These are phyloP conservation scores for Aythya baeri DNA, from an alignment of 2,113 vertebrate genomes.

Conservation along the genomic window DNA sequence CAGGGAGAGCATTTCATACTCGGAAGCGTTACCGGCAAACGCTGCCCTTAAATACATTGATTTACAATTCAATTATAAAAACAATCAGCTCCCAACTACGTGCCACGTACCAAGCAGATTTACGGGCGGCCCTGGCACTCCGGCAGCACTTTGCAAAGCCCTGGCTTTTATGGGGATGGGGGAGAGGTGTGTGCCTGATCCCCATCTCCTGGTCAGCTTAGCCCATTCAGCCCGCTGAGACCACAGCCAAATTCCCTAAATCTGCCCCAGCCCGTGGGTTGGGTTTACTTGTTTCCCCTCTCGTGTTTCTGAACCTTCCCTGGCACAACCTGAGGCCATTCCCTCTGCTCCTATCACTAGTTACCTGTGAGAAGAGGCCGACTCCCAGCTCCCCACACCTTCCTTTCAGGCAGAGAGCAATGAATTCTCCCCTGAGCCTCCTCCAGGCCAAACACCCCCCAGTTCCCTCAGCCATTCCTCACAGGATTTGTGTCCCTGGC, in stretches of 20 bases:
- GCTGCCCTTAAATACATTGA: conserved; percentile 1
- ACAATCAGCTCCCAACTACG: background rate
- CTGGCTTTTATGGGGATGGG: background rate
- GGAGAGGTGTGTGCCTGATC: background rate
- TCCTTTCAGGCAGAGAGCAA: too few species aligned
- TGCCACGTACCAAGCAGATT: background rate
- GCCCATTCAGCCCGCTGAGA: background rate
- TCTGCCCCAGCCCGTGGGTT: too few species aligned
- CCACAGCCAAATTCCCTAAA: background rate
- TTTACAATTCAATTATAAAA: conserved; percentile 20
- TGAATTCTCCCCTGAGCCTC: too few species aligned
- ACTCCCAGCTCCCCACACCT: too few species aligned
- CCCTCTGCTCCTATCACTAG: too few species aligned
- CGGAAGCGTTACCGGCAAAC: background rate
- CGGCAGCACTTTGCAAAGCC: background rate
- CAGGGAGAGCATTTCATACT: background rate
- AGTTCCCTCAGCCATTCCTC: too few species aligned
- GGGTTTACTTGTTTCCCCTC: background rate
- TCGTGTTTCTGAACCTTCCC: background rate
- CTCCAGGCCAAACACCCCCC: too few species aligned
- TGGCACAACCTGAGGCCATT: too few species aligned
- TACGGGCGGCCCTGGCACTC: background rate
- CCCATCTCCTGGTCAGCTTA: background rate
- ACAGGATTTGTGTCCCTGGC: too few species aligned
- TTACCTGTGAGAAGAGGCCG: too few species aligned